Base-by-base conservation (phyloP, 2,888 invertebrate species). In the Ormyrus nitidulus region DNA sequence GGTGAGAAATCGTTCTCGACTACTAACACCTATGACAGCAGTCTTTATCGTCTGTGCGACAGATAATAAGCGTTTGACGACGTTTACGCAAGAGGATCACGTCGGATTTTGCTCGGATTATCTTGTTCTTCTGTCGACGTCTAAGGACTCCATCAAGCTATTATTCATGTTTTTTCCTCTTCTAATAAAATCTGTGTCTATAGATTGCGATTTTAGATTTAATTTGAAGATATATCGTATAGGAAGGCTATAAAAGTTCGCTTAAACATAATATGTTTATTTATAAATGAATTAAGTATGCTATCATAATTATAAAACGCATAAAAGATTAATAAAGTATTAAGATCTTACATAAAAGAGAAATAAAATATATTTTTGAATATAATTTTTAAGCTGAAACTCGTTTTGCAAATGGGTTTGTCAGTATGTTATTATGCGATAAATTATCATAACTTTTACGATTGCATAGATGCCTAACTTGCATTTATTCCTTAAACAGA, bases 11-110 rank as follows among this genome's bases (percentile, higher is more conserved):
- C 85, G 83, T 83, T 83, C 62, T 82, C 82, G 77, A 84, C 83
- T 83, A 81, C 80, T 56, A 82, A 44, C 58, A 59, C 81, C 79
- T 70, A 51, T 44, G 80, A 79, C 80, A 82, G 81, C 80, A 82
- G 81, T 85, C 85, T 84, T 87, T 87, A 85, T 87, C 85, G 83
- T 82, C 84, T 80, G 82, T 81, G 85, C 87, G 89, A 89, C 88
- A 88, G 89, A 89, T 88, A 85, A 79, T 84, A 83, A 80, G 85
- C 84, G 84, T 88, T 89, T 86, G 89, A 85, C 83, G 85, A 87
- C 87, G 88, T 89, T 89, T 87, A 88, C 87, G 86, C 87, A 86
- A 86, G 84, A 86, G 88, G 87, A 88, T 89, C 87, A 87, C 85
- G 88, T 89, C 88, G 85, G 87, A 87, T 88, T 87, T 86, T 80